Percentiles rank a stretch among this genome's conserved stretches.
Conservation (phyloP, 2,888 invertebrate genomes). For the Caenorhabditis sulstoni region DNA sequence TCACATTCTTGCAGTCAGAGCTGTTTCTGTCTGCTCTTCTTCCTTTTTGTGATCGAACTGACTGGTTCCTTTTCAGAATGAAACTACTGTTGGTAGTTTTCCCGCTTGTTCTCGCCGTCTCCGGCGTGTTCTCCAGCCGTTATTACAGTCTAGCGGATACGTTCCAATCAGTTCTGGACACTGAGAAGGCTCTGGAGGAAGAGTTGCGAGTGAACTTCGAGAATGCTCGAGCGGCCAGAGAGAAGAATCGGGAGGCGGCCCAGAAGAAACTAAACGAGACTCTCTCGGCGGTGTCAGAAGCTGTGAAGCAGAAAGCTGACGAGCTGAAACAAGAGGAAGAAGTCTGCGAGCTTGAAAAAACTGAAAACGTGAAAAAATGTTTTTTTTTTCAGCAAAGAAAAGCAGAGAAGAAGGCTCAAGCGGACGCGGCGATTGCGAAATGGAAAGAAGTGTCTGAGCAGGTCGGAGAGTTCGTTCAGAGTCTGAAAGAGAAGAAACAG, state of each 20-base stretch:
- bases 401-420: constrained; percentile 41
- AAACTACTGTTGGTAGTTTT: constrained; percentile 26
- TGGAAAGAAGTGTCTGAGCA: constrained; percentile 53
- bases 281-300: constrained; percentile 21
- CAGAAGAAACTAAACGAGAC: constrained; percentile 42
- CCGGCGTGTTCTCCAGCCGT: constrained; percentile 10
- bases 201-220: constrained; percentile 52
- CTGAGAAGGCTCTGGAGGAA: constrained; percentile 59
- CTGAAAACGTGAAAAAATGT: too few relatives aligned
- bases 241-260: constrained; percentile 24
- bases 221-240: constrained; percentile 42
- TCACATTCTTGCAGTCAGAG: constrained; percentile 14
- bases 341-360: constrained; percentile 8
- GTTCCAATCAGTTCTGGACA: constrained; percentile 55
- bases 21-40: constrained; percentile 6
- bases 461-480: constrained; percentile 35
- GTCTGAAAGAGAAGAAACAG: constrained; percentile 37
- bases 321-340: constrained; percentile 42
- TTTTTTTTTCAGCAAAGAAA: constrained; percentile 38
- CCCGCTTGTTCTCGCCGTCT: constrained; percentile 17
- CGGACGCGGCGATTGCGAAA: constrained; percentile 41
- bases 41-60: constrained; percentile 1
- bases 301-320: constrained; percentile 54
- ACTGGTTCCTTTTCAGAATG: constrained; percentile 49
- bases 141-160: constrained; percentile 60